Conservation (phyloP, 2,888 invertebrate genomes). For the Caenorhabditis doughertyi region DNA sequence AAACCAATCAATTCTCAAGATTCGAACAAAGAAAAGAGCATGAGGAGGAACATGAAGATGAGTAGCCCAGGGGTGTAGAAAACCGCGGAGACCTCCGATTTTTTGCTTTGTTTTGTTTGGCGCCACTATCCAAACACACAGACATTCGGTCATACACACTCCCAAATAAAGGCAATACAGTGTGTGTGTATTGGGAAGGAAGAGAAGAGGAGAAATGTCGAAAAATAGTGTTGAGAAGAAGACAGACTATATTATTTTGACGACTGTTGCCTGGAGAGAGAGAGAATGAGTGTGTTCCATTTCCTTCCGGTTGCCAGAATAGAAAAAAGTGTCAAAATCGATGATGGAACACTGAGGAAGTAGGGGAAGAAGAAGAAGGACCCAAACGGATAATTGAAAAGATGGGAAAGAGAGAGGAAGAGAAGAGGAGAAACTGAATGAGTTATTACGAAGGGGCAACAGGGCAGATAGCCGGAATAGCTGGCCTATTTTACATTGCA, state of each 20-base stretch:
- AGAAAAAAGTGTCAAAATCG: constrained; percentile 43
- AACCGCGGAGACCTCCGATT: constrained; percentile 21
- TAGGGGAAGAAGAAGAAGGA: background rate
- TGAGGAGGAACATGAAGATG: constrained; percentile 41
- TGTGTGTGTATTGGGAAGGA: constrained; percentile 6
- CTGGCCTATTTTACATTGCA: constrained; percentile 59
- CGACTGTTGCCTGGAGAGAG: constrained; percentile 8
- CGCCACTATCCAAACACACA: constrained; percentile 62
- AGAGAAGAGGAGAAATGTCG: constrained; percentile 3
- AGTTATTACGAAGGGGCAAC: constrained; percentile 49
- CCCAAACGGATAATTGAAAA: constrained; percentile 47
- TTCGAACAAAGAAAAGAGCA: constrained; percentile 7
- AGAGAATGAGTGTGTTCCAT: background rate
- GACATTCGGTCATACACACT: constrained; percentile 32
- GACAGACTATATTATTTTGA: constrained; percentile 25
- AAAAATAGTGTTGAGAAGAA: constrained; percentile 36
- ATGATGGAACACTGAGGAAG: too few species aligned
- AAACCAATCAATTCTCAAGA: too few species aligned
- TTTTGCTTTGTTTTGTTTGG: constrained; percentile 57
- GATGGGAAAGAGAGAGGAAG: constrained; percentile 31
- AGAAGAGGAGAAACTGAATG: constrained; percentile 31
- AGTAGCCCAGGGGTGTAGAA: constrained; percentile 55
- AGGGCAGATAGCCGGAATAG: constrained; percentile 40
- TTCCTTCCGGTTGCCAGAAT: constrained; percentile 47
- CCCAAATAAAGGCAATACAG: constrained; percentile 62